A percentile compares a stretch with the other conserved stretches of the same genome.
phyloP scores from a whole-genome alignment of 2,888 invertebrate genomes.

The Drosophila histrio region DNA sequence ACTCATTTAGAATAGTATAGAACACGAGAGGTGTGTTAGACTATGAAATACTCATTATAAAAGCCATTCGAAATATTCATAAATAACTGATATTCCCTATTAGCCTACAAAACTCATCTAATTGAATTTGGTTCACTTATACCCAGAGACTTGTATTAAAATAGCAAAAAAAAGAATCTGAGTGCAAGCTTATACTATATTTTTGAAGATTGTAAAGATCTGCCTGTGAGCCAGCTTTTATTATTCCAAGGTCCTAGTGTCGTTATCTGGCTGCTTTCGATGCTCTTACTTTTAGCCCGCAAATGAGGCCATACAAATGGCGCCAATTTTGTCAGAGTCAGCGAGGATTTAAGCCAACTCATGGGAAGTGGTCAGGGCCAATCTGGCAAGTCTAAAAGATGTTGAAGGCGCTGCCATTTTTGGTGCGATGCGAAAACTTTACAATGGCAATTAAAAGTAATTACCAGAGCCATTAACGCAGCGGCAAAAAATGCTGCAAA shows the following conservation, averaged over 20 bases:
- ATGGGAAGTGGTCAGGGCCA: conserved; percentile 49
- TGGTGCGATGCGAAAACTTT: conserved; percentile 76
- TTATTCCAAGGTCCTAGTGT: background rate
- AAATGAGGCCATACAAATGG: conserved; percentile 34
- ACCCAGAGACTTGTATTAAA: too few relatives aligned
- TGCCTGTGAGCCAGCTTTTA: too few relatives aligned
- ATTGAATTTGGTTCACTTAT: too few relatives aligned
- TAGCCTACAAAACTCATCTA: too few relatives aligned
- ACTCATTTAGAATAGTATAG: background rate
- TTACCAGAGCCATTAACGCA: conserved; percentile 77
- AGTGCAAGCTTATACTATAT: background rate
- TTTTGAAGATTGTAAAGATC: background rate
- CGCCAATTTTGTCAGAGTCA: conserved; percentile 33
- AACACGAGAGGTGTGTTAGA: too few relatives aligned
- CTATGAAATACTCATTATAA: too few relatives aligned
- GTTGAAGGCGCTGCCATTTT: conserved; percentile 66
- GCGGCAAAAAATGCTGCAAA: conserved; percentile 18
- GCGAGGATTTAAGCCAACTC: conserved; percentile 31
- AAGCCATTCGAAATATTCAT: too few relatives aligned
- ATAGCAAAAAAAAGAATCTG: background rate
- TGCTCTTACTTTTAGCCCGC: background rate
- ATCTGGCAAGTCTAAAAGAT: conserved; percentile 47
- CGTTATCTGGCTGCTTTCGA: background rate
- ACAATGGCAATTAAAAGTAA: conserved; percentile 77
- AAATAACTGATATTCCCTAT: too few relatives aligned